Conservation (phyloP, 2,113 vertebrate species). For the Bubo blakistoni region DNA sequence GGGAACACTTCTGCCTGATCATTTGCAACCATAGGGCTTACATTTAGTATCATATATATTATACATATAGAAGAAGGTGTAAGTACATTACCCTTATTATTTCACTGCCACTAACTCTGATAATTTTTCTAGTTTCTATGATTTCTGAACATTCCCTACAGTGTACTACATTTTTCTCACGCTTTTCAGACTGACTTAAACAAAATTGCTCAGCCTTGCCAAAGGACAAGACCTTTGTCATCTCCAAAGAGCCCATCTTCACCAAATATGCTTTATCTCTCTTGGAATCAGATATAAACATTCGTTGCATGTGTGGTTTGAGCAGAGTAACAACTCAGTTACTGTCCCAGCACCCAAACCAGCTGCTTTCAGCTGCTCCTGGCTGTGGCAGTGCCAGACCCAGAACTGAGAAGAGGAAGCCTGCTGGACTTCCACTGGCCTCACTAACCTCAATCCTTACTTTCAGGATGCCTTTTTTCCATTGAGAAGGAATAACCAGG, state of each 20-base stretch:
- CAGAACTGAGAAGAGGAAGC: not conserved
- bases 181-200: not conserved
- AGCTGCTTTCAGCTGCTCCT: slow-evolving; percentile 19
- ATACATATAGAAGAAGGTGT: not conserved
- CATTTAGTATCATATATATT: not conserved
- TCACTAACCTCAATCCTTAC: not conserved
- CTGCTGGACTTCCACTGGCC: not conserved
- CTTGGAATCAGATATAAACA: not conserved
- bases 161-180: not conserved
- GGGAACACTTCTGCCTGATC: not conserved
- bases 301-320: not conserved
- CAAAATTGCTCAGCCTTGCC: not conserved
- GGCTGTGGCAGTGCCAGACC: not conserved
- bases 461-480: not conserved
- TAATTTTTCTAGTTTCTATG: not conserved
- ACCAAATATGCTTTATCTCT: not conserved
- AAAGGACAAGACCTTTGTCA: not conserved
- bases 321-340: not conserved
- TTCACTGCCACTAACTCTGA: not conserved
- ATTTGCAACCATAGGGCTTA: not conserved
- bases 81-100: not conserved
- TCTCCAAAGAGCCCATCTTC: not conserved
- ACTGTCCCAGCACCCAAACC: not conserved
- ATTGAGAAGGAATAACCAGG: not conserved
- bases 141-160: not conserved